Evolutionary conservation across 2,888 invertebrate species (phyloP).

Genomic region (Drosophila mulleri): DNA sequence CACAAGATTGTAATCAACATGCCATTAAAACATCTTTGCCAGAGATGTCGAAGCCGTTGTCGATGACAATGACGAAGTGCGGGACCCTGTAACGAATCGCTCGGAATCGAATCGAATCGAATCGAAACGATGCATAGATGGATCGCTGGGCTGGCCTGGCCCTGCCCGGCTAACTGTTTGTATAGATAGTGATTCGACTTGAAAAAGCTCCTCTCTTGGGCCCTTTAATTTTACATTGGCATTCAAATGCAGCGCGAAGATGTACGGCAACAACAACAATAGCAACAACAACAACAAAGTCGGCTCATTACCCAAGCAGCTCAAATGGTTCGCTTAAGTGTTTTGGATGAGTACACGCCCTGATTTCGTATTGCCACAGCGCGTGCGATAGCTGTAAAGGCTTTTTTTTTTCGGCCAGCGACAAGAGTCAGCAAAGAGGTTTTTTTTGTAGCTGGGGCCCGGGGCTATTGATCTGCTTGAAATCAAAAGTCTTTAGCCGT

Average conservation of each 20-base stretch:
- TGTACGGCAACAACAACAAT: constrained; percentile 44
- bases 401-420: constrained; percentile 1
- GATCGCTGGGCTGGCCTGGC: neutral
- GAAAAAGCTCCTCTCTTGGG: constrained; percentile 36
- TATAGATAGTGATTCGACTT: constrained; percentile 19
- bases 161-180: neutral
- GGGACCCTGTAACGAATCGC: constrained; percentile 73
- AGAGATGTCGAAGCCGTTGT: constrained; percentile 73
- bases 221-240: constrained; percentile 70
- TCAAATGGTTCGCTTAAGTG: constrained; percentile 72
- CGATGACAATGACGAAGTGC: constrained; percentile 79
- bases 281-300: constrained; percentile 44
- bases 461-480: constrained; percentile 80
- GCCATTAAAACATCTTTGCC: constrained; percentile 81
- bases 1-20: constrained; percentile 82
- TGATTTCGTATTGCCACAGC: constrained; percentile 63
- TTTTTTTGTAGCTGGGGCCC: constrained; percentile 54
- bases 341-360: constrained; percentile 82
- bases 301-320: constrained; percentile 66
- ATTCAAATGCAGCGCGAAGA: constrained; percentile 76
- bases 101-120: constrained; percentile 50
- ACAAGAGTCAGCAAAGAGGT: constrained; percentile 49
- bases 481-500: constrained; percentile 82
- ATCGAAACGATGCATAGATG: constrained; percentile 54
- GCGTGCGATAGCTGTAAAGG: constrained; percentile 56